Evolutionary conservation across 2,888 invertebrate species (phyloP), one percentile per base, ranked within the genome.

Genomic region (Stratiomys singularior): DNA sequence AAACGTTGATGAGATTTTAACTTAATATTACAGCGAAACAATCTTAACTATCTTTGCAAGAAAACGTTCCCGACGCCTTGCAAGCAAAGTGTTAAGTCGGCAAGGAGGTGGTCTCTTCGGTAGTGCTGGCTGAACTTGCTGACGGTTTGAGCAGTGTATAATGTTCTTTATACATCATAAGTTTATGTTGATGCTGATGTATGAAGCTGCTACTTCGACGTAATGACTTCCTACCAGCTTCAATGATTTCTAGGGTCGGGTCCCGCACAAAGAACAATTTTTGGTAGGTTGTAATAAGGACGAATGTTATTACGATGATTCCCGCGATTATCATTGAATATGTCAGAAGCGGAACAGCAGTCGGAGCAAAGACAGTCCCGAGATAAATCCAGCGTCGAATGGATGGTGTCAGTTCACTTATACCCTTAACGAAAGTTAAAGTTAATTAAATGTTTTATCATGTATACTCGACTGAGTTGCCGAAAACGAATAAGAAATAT

Each of bases 321-420:
- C 96, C 95, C 77, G 91, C 86, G 71, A 92, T 85, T 78, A 95
- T 93, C 85, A 92, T 89, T 28, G 93, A 91, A 85, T 94, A 95
- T 1, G 92, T 91, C 72, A 93, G 86, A 15, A 92, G 83, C 0
- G 94, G 94, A 21, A 90, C 92, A 0, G 92, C 91, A 28, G 92
- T 86, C 18, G 94, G 94, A 0, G 92, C 93, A 80, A 95, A 90
- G 0, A 93, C 93, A 1, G 95, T 95, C 18, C 93, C 93, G 60
- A 95, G 84, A 86, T 92, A 95, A 23, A 95, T 91, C 94, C 94
- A 94, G 25, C 93, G 89, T 83, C 93, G 90, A 77, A 96, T 95
- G n/a, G 93, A 88, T 0, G 94, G 93, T 0, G 94, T 90, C 7
- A 96, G 85, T 81, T 95, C 94, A 76, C 93, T 93, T 58, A 95